phyloP scores from a whole-genome alignment of 1,140 invertebrate genomes.

The Phenacoccus solenopsis region DNA sequence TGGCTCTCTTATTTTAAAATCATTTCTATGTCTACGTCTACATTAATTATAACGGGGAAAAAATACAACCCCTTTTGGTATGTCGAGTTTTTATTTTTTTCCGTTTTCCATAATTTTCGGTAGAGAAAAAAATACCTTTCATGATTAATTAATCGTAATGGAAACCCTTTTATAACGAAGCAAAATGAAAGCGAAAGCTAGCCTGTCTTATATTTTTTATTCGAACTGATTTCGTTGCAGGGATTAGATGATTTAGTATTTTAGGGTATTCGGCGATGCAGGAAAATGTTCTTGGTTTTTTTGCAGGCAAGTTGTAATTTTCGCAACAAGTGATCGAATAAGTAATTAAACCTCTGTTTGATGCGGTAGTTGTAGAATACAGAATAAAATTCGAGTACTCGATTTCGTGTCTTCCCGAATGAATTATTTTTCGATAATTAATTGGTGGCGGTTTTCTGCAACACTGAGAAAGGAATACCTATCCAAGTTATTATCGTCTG shows the following conservation, averaged over 20 bases:
- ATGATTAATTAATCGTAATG: constrained; percentile 14
- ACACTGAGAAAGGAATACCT: background rate
- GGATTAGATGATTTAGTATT: background rate
- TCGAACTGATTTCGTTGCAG: background rate
- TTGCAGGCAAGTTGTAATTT: too few species aligned
- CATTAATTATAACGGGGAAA: constrained; percentile 8
- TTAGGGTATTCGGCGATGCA: too few species aligned
- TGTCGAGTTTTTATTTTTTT: constrained; percentile 11
- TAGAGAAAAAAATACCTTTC: constrained; percentile 6
- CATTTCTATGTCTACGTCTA: constrained; percentile 15
- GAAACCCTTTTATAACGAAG: constrained; percentile 5
- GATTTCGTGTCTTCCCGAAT: too few species aligned
- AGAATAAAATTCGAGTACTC: too few species aligned
- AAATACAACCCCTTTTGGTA: constrained; percentile 6
- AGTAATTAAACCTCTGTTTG: too few species aligned
- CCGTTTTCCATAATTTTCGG: background rate
- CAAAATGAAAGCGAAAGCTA: constrained; percentile 1
- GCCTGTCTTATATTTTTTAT: background rate
- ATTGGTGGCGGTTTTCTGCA: background rate
- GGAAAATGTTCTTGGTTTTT: too few species aligned
- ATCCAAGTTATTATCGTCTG: background rate
- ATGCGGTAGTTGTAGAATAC: too few species aligned
- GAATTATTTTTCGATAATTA: background rate
- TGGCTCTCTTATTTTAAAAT: constrained; percentile 8
- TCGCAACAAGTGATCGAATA: too few species aligned